phyloP scores from a whole-genome alignment of 2,888 invertebrate species.

The Hirtodrosophila histrioides region DNA sequence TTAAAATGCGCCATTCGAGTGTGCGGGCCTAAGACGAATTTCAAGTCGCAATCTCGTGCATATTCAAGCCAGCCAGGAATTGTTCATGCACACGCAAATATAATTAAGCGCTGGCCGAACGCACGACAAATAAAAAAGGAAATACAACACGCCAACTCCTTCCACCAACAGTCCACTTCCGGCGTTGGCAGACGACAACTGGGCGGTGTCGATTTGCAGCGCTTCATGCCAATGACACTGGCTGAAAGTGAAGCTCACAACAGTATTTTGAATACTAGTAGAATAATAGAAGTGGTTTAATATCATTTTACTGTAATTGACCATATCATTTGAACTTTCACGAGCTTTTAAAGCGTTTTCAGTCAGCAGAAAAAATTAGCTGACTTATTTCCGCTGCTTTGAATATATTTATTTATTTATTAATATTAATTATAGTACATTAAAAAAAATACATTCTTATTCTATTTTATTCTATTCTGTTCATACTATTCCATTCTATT shows the following conservation, averaged over 20 bases:
- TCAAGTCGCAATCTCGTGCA: constrained; percentile 42
- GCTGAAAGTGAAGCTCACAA: constrained; percentile 10
- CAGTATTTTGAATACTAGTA: no score
- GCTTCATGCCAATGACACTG: constrained; percentile 31
- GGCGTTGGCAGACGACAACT: constrained; percentile 37
- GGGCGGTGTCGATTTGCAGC: constrained; percentile 16
- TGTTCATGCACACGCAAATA: constrained; percentile 77
- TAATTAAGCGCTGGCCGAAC: constrained; percentile 74
- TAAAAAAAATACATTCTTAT: no score
- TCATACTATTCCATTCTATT: no score
- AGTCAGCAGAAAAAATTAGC: no score
- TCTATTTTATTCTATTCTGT: no score
- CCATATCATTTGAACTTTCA: no score
- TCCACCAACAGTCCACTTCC: constrained; percentile 36
- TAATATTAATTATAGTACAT: no score
- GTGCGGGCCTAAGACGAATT: constrained; percentile 20
- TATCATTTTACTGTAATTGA: no score
- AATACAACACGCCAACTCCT: constrained; percentile 57
- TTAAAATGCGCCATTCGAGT: constrained; percentile 48
- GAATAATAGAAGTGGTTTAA: no score
- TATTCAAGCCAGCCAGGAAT: constrained; percentile 31
- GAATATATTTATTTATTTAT: no score
- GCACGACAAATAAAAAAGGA: constrained; percentile 54
- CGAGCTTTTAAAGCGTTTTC: no score
- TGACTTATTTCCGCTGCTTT: no score